Evolutionary conservation across 92 coral and sea anemone species (phyloP).

Genomic region (Muricea muricata): DNA sequence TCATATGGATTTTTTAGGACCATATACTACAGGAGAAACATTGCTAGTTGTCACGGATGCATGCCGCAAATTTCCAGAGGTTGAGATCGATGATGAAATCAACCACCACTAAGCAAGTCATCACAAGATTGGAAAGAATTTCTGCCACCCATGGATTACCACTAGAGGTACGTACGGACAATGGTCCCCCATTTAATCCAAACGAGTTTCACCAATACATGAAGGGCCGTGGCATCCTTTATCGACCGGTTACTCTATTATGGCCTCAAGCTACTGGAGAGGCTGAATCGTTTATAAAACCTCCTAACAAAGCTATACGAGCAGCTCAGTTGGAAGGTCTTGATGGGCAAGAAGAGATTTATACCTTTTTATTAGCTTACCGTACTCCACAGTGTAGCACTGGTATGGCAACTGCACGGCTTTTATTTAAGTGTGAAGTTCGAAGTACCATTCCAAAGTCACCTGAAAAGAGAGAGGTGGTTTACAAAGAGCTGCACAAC

Average conservation of each 20-base stretch:
- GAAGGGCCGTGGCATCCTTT: constrained; percentile 6
- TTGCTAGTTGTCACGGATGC: constrained; percentile 38
- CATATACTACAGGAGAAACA: constrained; percentile 49
- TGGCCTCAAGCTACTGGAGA: constrained; percentile 59
- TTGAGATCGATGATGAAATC: constrained; percentile 42
- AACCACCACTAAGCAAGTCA: constrained; percentile 9
- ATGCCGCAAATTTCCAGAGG: constrained; percentile 32
- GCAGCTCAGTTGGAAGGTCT: constrained; percentile 36
- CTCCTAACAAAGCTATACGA: constrained; percentile 42
- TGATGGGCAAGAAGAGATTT: constrained; percentile 20
- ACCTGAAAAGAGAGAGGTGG: neutral
- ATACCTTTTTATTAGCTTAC: constrained; percentile 25
- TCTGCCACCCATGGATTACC: constrained; percentile 53
- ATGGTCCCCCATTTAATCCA: constrained; percentile 43
- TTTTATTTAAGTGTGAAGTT: constrained; percentile 36
- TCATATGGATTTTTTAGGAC: constrained; percentile 46
- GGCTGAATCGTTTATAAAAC: constrained; percentile 52
- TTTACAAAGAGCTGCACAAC: neutral
- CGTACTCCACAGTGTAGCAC: constrained; percentile 41
- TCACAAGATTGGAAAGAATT: constrained; percentile 15
- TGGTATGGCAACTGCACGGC: constrained; percentile 32
- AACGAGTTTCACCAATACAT: constrained; percentile 3
- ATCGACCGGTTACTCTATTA: constrained; percentile 19
- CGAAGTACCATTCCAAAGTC: neutral
- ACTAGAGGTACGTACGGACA: constrained; percentile 27